Percentiles rank a stretch among this genome's conserved stretches.
Evolutionary conservation across 2,888 invertebrate species (phyloP).

Genomic region (Bombylius major): DNA sequence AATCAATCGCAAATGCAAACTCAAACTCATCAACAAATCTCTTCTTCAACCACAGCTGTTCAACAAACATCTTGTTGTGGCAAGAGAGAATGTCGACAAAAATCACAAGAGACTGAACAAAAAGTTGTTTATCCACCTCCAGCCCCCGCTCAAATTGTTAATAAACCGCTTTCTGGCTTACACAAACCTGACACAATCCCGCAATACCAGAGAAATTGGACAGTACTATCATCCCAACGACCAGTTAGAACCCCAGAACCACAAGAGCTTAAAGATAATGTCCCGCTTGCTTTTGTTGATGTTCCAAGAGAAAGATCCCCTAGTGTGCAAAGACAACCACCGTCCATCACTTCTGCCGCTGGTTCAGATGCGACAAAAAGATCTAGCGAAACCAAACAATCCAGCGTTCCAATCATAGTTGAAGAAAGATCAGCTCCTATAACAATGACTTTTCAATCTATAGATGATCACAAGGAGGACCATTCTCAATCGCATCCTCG

Average conservation of each 20-base stretch:
- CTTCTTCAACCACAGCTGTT: not conserved
- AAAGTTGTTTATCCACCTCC: constrained; percentile 33
- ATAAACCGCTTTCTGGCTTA: constrained; percentile 38
- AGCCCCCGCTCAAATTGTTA: constrained; percentile 26
- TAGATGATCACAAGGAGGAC: constrained; percentile 42
- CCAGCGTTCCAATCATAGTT: constrained; percentile 24
- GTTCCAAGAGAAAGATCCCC: constrained; percentile 20
- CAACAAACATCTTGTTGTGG: constrained; percentile 11
- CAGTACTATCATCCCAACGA: constrained; percentile 45
- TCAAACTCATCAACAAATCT: not conserved
- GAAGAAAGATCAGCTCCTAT: constrained; percentile 43
- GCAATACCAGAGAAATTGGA: constrained; percentile 50
- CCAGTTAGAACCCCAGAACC: constrained; percentile 45
- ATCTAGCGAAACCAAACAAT: constrained; percentile 14
- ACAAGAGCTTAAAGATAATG: constrained; percentile 38
- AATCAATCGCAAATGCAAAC: constrained; percentile 2
- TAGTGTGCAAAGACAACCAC: constrained; percentile 20
- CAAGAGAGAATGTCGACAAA: constrained; percentile 7
- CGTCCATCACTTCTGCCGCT: constrained; percentile 13
- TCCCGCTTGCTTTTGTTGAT: constrained; percentile 36
- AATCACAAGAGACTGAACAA: constrained; percentile 24
- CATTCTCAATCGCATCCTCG: constrained; percentile 34
- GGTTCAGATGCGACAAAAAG: constrained; percentile 14
- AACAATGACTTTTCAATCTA: constrained; percentile 52
- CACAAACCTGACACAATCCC: constrained; percentile 52